These are phyloP conservation scores for Sminthurinus aureus DNA, from an alignment of 2,888 invertebrate species.

Conservation along the genomic window DNA sequence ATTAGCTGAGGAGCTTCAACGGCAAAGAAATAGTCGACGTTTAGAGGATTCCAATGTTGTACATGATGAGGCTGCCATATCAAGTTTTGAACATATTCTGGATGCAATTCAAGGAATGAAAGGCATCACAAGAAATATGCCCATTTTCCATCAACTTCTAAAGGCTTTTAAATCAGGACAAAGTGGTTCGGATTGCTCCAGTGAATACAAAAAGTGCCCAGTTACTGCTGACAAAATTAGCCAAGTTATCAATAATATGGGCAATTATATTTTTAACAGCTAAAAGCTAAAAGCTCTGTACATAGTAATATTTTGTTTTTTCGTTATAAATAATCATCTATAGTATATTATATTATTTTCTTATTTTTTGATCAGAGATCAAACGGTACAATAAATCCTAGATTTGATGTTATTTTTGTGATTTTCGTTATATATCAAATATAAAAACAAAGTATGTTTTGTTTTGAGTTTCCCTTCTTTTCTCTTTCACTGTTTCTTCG, in stretches of 20 bases:
- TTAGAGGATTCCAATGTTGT: neutral
- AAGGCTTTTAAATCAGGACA: slow-evolving; percentile 40
- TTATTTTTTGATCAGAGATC: too few relatives aligned
- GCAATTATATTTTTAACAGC: slow-evolving; percentile 40
- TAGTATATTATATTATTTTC: too few relatives aligned
- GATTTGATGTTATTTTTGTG: too few relatives aligned
- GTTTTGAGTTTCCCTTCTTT: too few relatives aligned
- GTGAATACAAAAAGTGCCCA: slow-evolving; percentile 32
- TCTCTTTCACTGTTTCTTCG: too few relatives aligned
- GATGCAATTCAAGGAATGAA: slow-evolving; percentile 38
- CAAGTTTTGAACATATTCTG: slow-evolving; percentile 39
- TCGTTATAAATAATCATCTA: too few relatives aligned
- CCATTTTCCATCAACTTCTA: slow-evolving; percentile 26
- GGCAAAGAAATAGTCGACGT: slow-evolving; percentile 10
- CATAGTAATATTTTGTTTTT: too few relatives aligned
- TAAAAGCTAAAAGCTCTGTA: too few relatives aligned
- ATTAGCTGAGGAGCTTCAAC: slow-evolving; percentile 11
- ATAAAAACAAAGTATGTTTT: too few relatives aligned
- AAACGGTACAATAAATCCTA: too few relatives aligned
- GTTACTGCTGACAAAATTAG: slow-evolving; percentile 19
- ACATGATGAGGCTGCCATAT: slow-evolving; percentile 4
- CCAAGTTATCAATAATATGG: slow-evolving; percentile 26
- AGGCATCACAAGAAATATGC: slow-evolving; percentile 29
- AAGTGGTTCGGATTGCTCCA: slow-evolving; percentile 30
- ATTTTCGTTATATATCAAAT: too few relatives aligned